Evolutionary conservation across 2,888 invertebrate species (phyloP), one percentile per base, ranked within the genome.

Genomic region (Agriotes lineatus): DNA sequence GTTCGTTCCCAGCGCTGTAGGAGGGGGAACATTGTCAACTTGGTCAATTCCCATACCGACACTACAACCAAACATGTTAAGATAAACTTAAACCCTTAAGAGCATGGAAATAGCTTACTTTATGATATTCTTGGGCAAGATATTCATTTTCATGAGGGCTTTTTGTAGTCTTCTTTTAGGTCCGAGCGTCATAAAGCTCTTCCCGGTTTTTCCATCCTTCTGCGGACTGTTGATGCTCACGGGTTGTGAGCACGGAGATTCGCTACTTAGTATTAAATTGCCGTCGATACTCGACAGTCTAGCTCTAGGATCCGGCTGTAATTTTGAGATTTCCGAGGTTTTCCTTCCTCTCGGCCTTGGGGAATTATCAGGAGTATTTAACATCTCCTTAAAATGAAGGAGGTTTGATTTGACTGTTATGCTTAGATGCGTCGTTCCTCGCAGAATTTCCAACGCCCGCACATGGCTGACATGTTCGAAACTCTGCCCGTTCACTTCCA

Each of bases 401-500:
- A 99, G 88, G 87, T 99, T 99, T 79, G 96, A 97, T 86, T 97
- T 98, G 58, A 99, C 96, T 62, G 96, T 96, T 76, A 99, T 94
- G 83, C 96, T 95, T 70, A 99, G 87, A 86, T 99, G 99, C 54
- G 98, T 99, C 56, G 97, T 95, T 67, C 96, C 93, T 74, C 94
- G 90, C 12, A 99, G 89, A 72, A 98, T 92, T 85, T 99, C 98
- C 84, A 97, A 88, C 7, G 99, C 98, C 80, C 93, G 91, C 50
- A 93, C 91, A 83, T 96, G 94, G 77, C 93, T 94, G 52, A 99
- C 95, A 85, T 96, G 96, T 80, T 95, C 94, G 83, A 99, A 97
- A 79, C 95, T 96, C 82, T 97, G 96, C 22, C 97, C 97, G 84
- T 99, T 99, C 0, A 99, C 97, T 86, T 98, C 97, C 75, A 99